These are phyloP conservation scores for Drosophila putrida DNA, from an alignment of 2,888 invertebrate species.

Conservation along the genomic window DNA sequence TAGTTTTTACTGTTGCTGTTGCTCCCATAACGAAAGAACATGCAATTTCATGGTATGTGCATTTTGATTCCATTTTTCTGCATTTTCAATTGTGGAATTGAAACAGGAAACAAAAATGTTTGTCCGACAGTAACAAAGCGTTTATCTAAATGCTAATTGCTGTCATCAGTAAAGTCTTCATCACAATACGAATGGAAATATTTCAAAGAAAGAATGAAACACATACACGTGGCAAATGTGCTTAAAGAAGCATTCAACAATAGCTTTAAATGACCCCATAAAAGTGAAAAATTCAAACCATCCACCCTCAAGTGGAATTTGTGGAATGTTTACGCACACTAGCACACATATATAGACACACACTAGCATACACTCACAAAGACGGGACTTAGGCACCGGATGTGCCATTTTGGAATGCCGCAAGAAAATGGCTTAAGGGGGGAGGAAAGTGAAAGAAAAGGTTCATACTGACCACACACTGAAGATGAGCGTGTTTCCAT, in stretches of 20 bases:
- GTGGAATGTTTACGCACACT: constrained; percentile 38
- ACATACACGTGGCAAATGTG: constrained; percentile 4
- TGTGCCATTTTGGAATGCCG: constrained; percentile 66
- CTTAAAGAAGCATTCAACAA: constrained; percentile 11
- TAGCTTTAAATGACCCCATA: constrained; percentile 51
- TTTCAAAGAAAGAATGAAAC: not conserved
- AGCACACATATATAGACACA: constrained; percentile 23
- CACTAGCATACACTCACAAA: constrained; percentile 13
- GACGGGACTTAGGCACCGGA: constrained; percentile 46
- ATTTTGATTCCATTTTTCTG: constrained; percentile 36
- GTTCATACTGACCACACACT: constrained; percentile 42
- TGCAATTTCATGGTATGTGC: constrained; percentile 62
- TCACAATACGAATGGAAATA: constrained; percentile 11
- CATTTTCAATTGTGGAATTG: constrained; percentile 32
- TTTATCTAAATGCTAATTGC: constrained; percentile 69
- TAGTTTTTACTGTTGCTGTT: not conserved
- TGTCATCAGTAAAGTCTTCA: constrained; percentile 39
- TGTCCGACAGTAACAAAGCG: constrained; percentile 41
- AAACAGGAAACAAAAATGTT: constrained; percentile 12
- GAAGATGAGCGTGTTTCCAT: not conserved
- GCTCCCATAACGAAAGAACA: constrained; percentile 1
- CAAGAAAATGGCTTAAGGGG: constrained; percentile 28
- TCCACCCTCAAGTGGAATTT: constrained; percentile 30
- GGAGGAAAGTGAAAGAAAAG: constrained; percentile 19
- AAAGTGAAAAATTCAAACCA: constrained; percentile 34